phyloP scores from a whole-genome alignment of 2,113 vertebrate genomes.

The Craseonycteris thonglongyai region DNA sequence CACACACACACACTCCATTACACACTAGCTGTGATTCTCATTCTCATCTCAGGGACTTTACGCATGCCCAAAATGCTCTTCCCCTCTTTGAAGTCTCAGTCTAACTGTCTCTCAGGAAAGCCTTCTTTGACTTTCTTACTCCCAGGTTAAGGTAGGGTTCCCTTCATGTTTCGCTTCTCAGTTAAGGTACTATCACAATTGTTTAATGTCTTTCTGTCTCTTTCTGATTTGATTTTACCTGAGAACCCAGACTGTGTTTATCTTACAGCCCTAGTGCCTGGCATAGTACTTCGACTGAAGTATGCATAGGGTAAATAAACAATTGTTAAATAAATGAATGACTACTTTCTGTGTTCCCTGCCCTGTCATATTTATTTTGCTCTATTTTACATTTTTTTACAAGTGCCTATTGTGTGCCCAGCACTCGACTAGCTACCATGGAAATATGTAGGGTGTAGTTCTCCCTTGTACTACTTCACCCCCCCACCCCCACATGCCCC shows the following conservation, averaged over 20 bases:
- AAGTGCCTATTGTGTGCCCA: background rate
- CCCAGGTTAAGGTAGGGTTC: background rate
- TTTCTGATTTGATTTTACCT: background rate
- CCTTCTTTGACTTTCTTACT: background rate
- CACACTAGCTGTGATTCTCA: too few relatives aligned
- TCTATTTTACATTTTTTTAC: background rate
- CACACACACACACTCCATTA: too few relatives aligned
- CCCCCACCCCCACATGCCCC: background rate
- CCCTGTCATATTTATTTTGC: background rate
- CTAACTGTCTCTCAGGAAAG: background rate
- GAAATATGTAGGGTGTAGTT: background rate
- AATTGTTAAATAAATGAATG: background rate
- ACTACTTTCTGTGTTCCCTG: background rate
- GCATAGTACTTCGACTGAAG: background rate
- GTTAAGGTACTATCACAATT: background rate
- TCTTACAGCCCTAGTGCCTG: background rate
- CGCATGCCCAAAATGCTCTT: background rate
- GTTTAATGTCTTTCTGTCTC: background rate
- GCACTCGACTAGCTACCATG: background rate
- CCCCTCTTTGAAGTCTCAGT: background rate
- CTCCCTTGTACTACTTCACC: background rate
- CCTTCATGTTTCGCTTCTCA: background rate
- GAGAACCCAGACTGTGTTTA: background rate
- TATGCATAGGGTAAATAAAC: background rate
- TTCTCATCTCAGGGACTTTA: background rate